Conservation (phyloP, 2,113 vertebrate genomes). For the Ahaetulla prasina region DNA sequence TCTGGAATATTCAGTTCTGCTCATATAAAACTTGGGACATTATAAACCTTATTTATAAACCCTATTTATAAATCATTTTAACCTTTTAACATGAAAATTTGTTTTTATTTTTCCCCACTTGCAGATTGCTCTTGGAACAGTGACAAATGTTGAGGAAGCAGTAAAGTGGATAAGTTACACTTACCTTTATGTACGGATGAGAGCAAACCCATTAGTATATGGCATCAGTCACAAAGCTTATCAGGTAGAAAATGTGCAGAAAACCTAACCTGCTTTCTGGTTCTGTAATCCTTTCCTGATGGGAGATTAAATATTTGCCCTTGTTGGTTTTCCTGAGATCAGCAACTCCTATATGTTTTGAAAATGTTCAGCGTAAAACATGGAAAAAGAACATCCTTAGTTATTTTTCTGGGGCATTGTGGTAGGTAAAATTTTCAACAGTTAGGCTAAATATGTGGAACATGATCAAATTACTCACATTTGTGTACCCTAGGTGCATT, state of each 20-base stretch:
- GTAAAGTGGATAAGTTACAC: slow-evolving; percentile 99
- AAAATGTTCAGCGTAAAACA: slow-evolving; percentile 40
- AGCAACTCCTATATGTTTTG: slow-evolving; percentile 59
- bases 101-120: slow-evolving; percentile 59
- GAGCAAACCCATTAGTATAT: slow-evolving; percentile 95
- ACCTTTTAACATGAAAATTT: slow-evolving; percentile 44
- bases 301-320: slow-evolving; percentile 73
- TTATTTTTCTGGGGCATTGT: slow-evolving; percentile 31
- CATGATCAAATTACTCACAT: slow-evolving; percentile 23
- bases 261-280: slow-evolving; percentile 49
- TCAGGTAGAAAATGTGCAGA: slow-evolving; percentile 80
- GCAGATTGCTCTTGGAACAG: slow-evolving; percentile 91
- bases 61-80: slow-evolving; percentile 21
- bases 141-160: slow-evolving; percentile 96
- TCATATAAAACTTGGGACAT: background rate
- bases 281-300: slow-evolving; percentile 68
- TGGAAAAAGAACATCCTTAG: slow-evolving; percentile 40
- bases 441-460: background rate
- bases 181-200: slow-evolving; percentile 96
- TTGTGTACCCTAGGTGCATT: slow-evolving; percentile 3
- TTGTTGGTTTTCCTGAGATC: slow-evolving; percentile 59
- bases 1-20: background rate
- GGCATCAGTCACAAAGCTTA: slow-evolving; percentile 94
- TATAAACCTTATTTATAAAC: slow-evolving; percentile 36
- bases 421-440: slow-evolving; percentile 18